These are phyloP conservation scores for Cheilosia pagana DNA, from an alignment of 2,888 invertebrate species.

Conservation along the genomic window DNA sequence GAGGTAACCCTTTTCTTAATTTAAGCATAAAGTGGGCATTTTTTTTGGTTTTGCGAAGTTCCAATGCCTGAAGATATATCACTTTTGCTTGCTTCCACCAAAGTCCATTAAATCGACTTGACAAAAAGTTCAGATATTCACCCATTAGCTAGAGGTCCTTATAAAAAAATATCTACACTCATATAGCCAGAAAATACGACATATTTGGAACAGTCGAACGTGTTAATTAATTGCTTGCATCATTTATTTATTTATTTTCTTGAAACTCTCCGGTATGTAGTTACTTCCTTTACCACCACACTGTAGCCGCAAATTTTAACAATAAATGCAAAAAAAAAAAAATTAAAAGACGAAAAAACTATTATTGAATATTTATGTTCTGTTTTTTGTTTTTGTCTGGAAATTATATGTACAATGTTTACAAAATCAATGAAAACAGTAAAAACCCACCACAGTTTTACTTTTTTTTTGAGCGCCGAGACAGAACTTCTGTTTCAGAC, in stretches of 20 bases:
- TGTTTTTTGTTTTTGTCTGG: slow-evolving; percentile 2
- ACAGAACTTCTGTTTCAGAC: slow-evolving; percentile 20
- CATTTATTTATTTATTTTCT: neutral
- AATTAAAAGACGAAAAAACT: neutral
- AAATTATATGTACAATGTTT: neutral
- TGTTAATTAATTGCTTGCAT: too few species aligned
- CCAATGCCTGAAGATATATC: too few species aligned
- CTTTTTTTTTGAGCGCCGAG: slow-evolving; percentile 1
- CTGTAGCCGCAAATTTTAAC: slow-evolving; percentile 1
- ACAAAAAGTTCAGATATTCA: too few species aligned
- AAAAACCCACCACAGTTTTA: slow-evolving; percentile 1
- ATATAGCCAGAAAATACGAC: too few species aligned
- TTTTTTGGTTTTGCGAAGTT: too few species aligned
- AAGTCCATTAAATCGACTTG: too few species aligned
- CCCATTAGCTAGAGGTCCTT: too few species aligned
- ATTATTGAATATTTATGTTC: slow-evolving; percentile 28
- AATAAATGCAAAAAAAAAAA: neutral
- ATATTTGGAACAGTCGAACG: too few species aligned
- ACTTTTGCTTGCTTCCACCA: too few species aligned
- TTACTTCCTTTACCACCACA: neutral
- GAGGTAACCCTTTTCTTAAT: too few species aligned
- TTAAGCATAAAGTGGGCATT: too few species aligned
- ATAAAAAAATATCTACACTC: too few species aligned
- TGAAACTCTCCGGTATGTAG: rapidly evolving
- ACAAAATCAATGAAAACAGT: neutral